phyloP scores from a whole-genome alignment of 2,797 vertebrate species.

The Toxotes lorentzi region DNA sequence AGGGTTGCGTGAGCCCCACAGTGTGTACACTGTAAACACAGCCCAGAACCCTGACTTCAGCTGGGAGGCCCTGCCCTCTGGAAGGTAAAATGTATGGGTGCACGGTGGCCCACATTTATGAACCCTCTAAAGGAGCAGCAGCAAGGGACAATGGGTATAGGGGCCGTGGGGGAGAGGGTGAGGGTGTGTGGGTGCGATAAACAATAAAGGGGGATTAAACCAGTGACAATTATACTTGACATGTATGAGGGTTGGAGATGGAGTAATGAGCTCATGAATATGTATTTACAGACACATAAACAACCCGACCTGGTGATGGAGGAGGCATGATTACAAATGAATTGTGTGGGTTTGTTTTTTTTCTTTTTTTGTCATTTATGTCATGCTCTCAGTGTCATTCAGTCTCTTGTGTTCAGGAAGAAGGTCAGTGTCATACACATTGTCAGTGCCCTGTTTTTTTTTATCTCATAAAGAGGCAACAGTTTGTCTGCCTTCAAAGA shows the following conservation, averaged over 20 bases:
- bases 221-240: not conserved
- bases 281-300: not conserved
- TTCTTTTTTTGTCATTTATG: not conserved
- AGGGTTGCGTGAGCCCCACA: slow-evolving; percentile 16
- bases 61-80: slow-evolving; percentile 1
- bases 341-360: no score
- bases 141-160: not conserved
- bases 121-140: not conserved
- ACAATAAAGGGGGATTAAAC: slow-evolving; percentile 3
- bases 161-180: not conserved
- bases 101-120: slow-evolving; percentile 19
- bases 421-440: not conserved
- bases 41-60: slow-evolving; percentile 37
- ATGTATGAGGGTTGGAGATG: not conserved
- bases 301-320: not conserved
- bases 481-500: not conserved
- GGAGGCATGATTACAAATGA: not conserved
- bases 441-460: not conserved
- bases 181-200: slow-evolving; percentile 25
- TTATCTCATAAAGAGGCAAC: not conserved
- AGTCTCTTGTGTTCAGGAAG: not conserved
- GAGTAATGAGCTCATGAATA: not conserved
- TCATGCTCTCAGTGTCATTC: not conserved
- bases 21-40: slow-evolving; percentile 65
- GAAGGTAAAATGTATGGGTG: not conserved